Evolutionary conservation across 1,140 invertebrate genomes (phyloP), one percentile per base, ranked within the genome.

Genomic region (Listronotus oregonensis): DNA sequence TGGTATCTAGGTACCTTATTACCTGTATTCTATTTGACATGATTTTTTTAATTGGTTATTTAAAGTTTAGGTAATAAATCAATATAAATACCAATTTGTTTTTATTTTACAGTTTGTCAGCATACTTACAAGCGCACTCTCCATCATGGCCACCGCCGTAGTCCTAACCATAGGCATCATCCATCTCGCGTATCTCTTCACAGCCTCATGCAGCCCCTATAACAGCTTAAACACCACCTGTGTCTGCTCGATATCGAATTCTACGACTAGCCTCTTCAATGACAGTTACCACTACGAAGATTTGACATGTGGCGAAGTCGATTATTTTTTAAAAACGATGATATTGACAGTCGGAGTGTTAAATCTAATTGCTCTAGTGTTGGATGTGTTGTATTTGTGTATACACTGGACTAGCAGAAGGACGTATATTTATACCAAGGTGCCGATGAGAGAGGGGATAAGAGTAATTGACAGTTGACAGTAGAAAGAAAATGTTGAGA

Each of bases 371-470:
- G 79, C 71, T 5, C 75, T 77, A 0, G 43, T 82, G 27, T 62
- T 82, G 18, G 77, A 80, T 7, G 60, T 76, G 2, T 79, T 79
- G 73, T 82, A 82, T 67, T 74, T 83, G 11, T 80, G 79, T 57
- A 69, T 82, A 34, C 79, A 82, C 58, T 82, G 81, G 80, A 74
- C 73, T 11, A 80, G 76, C 57, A 73, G 77, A 12, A 78, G 79
- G 54, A 69, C 73, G n/a, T 78, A 79, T 49, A 71, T 73, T 8
- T 82, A 82, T 34, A 40, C 58, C 17, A 63, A 60, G 15, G 64
- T 70, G 15, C 68, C 68, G 12, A 27, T 61, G 11, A 66, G 31
- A 0, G 60, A 63, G 14, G 21, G 17, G 9, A 18, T n/a, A n/a
- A 18, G n/a, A 31, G 7, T 8, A 0, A 51, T 32, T 40, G 11